Evolutionary conservation across 2,888 invertebrate species (phyloP).

Genomic region (Stenoptilia bipunctidactyla): DNA sequence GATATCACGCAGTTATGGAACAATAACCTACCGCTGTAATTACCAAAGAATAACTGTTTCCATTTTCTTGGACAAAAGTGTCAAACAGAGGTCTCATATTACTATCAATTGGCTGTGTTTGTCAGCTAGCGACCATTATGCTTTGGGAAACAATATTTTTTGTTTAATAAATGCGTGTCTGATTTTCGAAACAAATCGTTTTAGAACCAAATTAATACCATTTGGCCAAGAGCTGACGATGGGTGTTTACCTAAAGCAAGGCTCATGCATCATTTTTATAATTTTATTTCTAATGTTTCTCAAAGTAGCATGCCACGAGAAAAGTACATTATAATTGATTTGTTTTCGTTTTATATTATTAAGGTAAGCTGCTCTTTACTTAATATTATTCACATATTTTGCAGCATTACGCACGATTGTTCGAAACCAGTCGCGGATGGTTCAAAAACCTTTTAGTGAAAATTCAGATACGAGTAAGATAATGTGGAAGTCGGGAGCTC

Average conservation of each 20-base stretch:
- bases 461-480: slow-evolving; percentile 12
- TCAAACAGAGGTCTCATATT: slow-evolving; percentile 11
- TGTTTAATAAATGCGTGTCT: slow-evolving; percentile 18
- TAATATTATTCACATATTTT: slow-evolving; percentile 16
- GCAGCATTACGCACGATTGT: slow-evolving; percentile 55
- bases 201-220: not conserved
- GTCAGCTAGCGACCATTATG: slow-evolving; percentile 7
- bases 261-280: slow-evolving; percentile 12
- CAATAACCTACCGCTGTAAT: too few relatives aligned
- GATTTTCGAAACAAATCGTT: too few relatives aligned
- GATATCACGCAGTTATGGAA: too few relatives aligned
- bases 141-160: slow-evolving; percentile 21
- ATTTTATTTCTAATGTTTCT: slow-evolving; percentile 17
- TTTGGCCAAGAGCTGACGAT: slow-evolving; percentile 6
- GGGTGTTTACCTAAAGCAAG: slow-evolving; percentile 4
- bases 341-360: slow-evolving; percentile 3
- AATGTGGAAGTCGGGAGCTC: slow-evolving; percentile 18
- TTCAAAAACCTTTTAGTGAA: slow-evolving; percentile 47
- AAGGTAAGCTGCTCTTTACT: not conserved
- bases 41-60: too few relatives aligned
- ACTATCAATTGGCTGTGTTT: slow-evolving; percentile 11
- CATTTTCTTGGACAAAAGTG: too few relatives aligned
- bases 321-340: slow-evolving; percentile 30
- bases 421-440: slow-evolving; percentile 54
- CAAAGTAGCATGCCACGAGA: slow-evolving; percentile 31